Conservation (phyloP, 2,113 vertebrate genomes). For the Podocnemis expansa region DNA sequence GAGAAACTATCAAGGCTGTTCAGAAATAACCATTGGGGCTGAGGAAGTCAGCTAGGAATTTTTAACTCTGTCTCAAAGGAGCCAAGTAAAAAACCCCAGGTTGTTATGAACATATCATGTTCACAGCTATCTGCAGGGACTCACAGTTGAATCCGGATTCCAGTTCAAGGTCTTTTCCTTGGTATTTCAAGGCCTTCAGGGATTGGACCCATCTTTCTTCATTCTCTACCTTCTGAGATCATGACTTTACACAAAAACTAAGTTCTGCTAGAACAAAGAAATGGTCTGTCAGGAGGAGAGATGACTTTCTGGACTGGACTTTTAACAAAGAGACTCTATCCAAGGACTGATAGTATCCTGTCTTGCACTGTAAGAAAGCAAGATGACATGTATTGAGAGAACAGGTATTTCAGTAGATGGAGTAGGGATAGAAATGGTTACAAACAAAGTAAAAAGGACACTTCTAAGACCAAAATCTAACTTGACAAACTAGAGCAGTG, state of each 20-base stretch:
- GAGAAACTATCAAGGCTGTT: neutral
- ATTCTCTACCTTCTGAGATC: neutral
- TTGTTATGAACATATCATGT: neutral
- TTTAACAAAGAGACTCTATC: no score
- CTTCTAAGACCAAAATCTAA: neutral
- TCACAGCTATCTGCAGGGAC: neutral
- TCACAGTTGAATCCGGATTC: neutral
- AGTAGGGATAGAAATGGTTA: neutral
- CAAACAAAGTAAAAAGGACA: neutral
- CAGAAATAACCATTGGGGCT: neutral
- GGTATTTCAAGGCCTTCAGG: neutral
- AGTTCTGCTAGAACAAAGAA: neutral
- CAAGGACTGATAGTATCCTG: no score
- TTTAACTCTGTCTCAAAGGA: neutral
- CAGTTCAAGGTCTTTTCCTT: neutral
- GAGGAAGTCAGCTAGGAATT: neutral
- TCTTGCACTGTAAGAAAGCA: no score
- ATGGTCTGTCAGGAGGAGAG: neutral
- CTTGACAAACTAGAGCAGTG: no score
- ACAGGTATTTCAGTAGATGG: neutral
- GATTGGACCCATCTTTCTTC: neutral
- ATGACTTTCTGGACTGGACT: no score
- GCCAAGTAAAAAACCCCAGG: neutral
- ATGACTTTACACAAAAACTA: neutral
- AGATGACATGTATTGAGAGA: neutral